Evolutionary conservation across 2,113 vertebrate species (phyloP), one percentile per base, ranked within the genome.

Genomic region (Porphyrio hochstetteri): DNA sequence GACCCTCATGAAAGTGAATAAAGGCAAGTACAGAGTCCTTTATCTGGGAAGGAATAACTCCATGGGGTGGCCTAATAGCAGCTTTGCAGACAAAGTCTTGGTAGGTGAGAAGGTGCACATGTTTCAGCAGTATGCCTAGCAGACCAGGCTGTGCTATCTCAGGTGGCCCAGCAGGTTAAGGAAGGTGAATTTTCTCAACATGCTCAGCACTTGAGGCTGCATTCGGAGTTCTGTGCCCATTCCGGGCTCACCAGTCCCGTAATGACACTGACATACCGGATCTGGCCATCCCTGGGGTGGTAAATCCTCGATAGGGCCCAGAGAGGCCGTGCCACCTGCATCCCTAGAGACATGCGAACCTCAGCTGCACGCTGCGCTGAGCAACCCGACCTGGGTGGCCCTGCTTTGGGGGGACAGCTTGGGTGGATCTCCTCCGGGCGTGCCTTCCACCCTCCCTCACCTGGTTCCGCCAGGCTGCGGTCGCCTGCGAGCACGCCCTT

Each of bases 81-180:
- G n/a, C 9, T 18, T 65, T 83, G 11, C 25, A 69, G 50, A 59
- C 56, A 38, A 53, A 20, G 35, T 46, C 48, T 31, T 31, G 11
- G 18, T 40, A 18, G 33, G 15, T 40, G 55, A 31, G 31, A 17
- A 16, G 9, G 6, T 25, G 11, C 48, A 35, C 1, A 0, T 2
- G 14, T 57, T 77, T 28, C 38, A 64, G 57, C 25, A 48, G 17
- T 2, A 15, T 3, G 8, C 2, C 0, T 1, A 1, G 24, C 24
- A 50, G 18, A 21, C 12, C 1, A 6, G 33, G 21, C 3, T 63
- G 59, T 40, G 17, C 13, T 48, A 35, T 18, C 24, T 68, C 38
- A 38, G 25, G 14, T 11, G 17, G 7, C 25, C 29, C 5, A 11
- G 29, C n/a, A n/a, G 19, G 50, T 18, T 40, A 50, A 40, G 69